Percentiles rank a stretch among this genome's conserved stretches.
These are phyloP conservation scores for Hymenopus coronatus DNA, from an alignment of 2,888 invertebrate species.

Conservation along the genomic window DNA sequence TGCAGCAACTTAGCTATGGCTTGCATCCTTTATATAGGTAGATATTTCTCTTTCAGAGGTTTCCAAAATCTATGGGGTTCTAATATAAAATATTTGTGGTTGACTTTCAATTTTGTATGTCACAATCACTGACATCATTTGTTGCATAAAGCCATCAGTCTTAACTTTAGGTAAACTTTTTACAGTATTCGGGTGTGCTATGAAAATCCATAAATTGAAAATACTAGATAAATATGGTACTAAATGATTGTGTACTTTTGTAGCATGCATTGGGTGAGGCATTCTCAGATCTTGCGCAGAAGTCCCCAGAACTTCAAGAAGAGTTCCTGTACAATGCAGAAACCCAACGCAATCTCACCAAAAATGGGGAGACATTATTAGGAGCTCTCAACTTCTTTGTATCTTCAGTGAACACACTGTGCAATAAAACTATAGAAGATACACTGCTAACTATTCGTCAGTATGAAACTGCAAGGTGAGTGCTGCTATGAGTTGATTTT, in stretches of 20 bases:
- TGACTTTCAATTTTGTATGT: no score
- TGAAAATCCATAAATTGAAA: no score
- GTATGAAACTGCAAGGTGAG: constrained; percentile 75
- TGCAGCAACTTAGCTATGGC: no score
- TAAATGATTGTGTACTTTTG: constrained; percentile 30
- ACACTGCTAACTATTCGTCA: constrained; percentile 74
- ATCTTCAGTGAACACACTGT: constrained; percentile 91
- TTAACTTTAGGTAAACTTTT: no score
- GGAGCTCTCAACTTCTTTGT: constrained; percentile 95
- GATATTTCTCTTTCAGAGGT: no score
- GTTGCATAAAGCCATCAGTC: no score
- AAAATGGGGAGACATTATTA: constrained; percentile 89
- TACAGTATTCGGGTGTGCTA: no score
- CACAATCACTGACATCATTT: no score
- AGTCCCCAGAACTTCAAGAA: constrained; percentile 92
- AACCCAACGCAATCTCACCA: constrained; percentile 87
- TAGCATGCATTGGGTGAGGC: constrained; percentile 88
- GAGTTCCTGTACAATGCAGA: constrained; percentile 95
- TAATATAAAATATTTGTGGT: no score
- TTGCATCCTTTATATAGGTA: no score
- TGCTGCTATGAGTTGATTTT: constrained; percentile 37
- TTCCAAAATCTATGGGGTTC: no score
- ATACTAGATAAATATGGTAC: no score
- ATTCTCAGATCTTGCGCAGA: constrained; percentile 93
- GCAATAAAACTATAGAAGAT: constrained; percentile 97